Conservation (phyloP, 2,888 invertebrate genomes). For the Coenonympha arcania region DNA sequence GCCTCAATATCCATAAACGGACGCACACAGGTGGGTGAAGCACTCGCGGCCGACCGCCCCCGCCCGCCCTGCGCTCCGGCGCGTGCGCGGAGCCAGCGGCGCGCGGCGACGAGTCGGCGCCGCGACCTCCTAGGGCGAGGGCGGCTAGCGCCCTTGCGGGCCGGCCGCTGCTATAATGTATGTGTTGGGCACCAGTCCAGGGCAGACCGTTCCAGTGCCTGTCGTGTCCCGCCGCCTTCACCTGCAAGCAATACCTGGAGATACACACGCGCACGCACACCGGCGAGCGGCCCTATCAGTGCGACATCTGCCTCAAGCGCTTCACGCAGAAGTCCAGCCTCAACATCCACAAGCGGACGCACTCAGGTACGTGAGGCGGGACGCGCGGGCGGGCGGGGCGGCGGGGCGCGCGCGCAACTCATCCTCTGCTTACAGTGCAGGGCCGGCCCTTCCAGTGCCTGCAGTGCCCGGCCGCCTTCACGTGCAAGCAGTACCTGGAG, state of each 20-base stretch:
- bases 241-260: slow-evolving; percentile 75
- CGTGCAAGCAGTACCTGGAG: slow-evolving; percentile 73
- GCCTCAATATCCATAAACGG: slow-evolving; percentile 64
- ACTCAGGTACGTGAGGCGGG: slow-evolving; percentile 47
- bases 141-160: slow-evolving; percentile 56
- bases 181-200: slow-evolving; percentile 65
- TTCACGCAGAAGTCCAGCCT: slow-evolving; percentile 88
- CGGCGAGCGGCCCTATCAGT: slow-evolving; percentile 77
- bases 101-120: slow-evolving; percentile 69
- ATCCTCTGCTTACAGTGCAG: slow-evolving; percentile 60
- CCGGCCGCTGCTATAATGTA: slow-evolving; percentile 24
- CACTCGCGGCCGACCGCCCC: slow-evolving; percentile 47
- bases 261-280: slow-evolving; percentile 77
- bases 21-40: slow-evolving; percentile 78
- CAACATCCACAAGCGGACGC: slow-evolving; percentile 82
- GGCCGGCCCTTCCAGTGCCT: slow-evolving; percentile 76
- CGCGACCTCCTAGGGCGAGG: slow-evolving; percentile 64
- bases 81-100: slow-evolving; percentile 54
- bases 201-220: slow-evolving; percentile 73
- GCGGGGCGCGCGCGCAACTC: slow-evolving; percentile 34
- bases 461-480: slow-evolving; percentile 75
- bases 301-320: slow-evolving; percentile 84
- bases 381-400: slow-evolving; percentile 26
- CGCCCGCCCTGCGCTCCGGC: slow-evolving; percentile 36
- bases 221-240: slow-evolving; percentile 75